Evolutionary conservation across 2,113 vertebrate species (phyloP), one percentile per base, ranked within the genome.

Genomic region (Phrynosoma blainvillii): DNA sequence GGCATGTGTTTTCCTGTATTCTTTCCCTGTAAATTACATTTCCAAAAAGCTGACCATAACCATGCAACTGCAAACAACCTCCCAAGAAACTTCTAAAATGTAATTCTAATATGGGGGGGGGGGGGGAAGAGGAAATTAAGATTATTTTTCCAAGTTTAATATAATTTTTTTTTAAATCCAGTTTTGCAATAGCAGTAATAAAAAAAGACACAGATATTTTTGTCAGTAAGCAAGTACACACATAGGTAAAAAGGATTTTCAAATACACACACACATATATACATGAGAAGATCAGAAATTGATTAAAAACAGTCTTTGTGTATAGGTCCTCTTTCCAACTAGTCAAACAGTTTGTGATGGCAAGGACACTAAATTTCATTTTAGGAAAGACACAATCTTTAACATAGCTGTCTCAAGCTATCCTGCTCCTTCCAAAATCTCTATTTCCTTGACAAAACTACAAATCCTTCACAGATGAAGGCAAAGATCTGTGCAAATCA

Each of bases 261-360:
- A 86, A 88, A 93, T 42, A 90, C 47, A 47, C 47, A 47, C 47
- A 47, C 47, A 47, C 47, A 47, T 7, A 89, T 86, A 93, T 9
- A 23, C 2, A 80, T 82, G 90, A 84, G 91, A 86, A 81, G 89
- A 94, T 40, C 90, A 93, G 82, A 90, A 91, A 92, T 85, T 88
- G 91, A 88, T 62, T 92, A 91, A 91, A 89, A 81, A 81, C 91
- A 95, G 92, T 90, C 87, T 88, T 90, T 90, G 91, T 87, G 86
- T 92, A 92, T 86, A 91, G 90, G 93, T 93, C 91, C 92, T 92
- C 93, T 89, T 94, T 90, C 93, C 93, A 95, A 91, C 88, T 91
- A 89, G 73, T 84, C 92, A 93, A 93, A 90, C 91, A 36, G 86
- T 91, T 90, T 92, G 93, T 84, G 92, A 92, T 92, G 88, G 90